Conservation (phyloP, 2,113 vertebrate genomes). For the Casuarius casuarius region DNA sequence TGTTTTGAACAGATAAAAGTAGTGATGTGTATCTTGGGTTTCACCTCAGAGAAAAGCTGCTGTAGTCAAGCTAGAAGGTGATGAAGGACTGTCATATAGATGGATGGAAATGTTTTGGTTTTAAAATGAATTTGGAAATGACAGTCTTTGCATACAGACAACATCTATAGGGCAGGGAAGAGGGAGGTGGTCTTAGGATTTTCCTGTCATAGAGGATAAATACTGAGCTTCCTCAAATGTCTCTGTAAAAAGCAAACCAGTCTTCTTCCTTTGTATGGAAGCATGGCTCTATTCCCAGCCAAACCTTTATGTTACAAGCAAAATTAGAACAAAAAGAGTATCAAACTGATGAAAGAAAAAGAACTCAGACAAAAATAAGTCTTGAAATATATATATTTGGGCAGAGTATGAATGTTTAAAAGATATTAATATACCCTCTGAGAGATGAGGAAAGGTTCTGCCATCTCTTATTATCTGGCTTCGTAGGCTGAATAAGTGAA, state of each 20-base stretch:
- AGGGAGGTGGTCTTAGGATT: background rate
- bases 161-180: background rate
- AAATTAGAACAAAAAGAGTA: conserved; percentile 6
- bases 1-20: background rate
- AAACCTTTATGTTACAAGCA: background rate
- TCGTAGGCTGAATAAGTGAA: conserved; percentile 68
- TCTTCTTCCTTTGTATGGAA: background rate
- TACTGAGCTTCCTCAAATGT: background rate
- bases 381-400: conserved; percentile 60
- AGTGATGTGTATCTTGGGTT: background rate
- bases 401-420: conserved; percentile 68
- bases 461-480: conserved; percentile 64
- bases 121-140: background rate
- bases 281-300: background rate
- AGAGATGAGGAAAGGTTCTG: conserved; percentile 58
- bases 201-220: background rate
- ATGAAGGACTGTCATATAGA: background rate
- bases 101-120: background rate
- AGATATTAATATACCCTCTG: conserved; percentile 56
- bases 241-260: background rate
- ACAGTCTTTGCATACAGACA: background rate
- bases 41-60: background rate
- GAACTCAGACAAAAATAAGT: background rate
- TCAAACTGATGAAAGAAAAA: background rate
- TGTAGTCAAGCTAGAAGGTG: background rate